A percentile compares a stretch with the other conserved stretches of the same genome.
Conservation (phyloP, 2,797 vertebrate species). For the Gila robusta region DNA sequence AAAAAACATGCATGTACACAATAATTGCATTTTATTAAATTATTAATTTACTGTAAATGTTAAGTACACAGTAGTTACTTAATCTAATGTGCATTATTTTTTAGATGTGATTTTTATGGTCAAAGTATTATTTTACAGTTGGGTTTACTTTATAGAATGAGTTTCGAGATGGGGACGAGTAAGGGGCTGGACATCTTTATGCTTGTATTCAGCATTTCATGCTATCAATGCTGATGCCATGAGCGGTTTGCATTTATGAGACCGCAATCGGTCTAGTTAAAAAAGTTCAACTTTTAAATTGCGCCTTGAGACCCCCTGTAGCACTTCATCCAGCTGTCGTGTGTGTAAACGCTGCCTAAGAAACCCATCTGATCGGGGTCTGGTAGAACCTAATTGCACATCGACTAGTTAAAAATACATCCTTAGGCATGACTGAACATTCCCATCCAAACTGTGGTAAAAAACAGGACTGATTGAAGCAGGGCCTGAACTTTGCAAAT, state of each 20-base stretch:
- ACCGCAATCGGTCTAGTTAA: background rate
- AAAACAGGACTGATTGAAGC: conserved; percentile 18
- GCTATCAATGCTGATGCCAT: background rate
- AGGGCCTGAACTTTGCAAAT: background rate
- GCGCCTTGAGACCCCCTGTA: background rate
- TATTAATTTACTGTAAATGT: background rate
- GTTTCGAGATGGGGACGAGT: background rate
- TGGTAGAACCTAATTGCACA: background rate
- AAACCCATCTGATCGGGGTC: background rate
- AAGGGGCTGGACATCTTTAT: background rate
- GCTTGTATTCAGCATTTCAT: background rate
- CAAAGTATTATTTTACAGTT: background rate
- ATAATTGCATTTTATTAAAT: background rate
- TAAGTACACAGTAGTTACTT: background rate
- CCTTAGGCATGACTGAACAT: background rate
- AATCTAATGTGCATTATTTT: background rate
- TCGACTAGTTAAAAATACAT: background rate
- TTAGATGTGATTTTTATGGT: background rate
- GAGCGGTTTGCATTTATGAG: background rate
- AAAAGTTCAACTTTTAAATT: background rate
- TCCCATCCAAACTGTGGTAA: background rate
- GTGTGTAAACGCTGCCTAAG: background rate
- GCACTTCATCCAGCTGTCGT: background rate
- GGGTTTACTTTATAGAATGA: background rate
- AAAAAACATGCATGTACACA: background rate